These are phyloP conservation scores for Pseudococcus jackbeardsleyi DNA, from an alignment of 2,888 invertebrate genomes.

Conservation along the genomic window DNA sequence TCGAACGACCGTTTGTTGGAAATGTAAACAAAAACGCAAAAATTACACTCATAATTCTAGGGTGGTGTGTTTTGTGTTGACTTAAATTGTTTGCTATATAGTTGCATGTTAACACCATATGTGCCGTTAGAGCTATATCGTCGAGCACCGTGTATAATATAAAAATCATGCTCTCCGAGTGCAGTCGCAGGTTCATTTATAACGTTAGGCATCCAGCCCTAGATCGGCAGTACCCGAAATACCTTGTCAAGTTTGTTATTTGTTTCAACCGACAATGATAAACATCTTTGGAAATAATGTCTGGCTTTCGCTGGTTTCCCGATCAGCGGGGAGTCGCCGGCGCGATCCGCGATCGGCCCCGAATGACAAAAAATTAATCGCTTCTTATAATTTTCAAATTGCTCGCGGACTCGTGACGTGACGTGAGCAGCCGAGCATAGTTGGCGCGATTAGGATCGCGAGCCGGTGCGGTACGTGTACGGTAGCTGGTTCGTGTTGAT, in stretches of 20 bases:
- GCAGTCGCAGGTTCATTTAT: constrained; percentile 53
- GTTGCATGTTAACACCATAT: constrained; percentile 61
- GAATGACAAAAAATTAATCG: constrained; percentile 60
- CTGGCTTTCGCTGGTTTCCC: constrained; percentile 60
- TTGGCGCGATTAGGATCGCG: not conserved
- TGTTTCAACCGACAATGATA: constrained; percentile 62
- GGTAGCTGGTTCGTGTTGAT: too few relatives aligned
- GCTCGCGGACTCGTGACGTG: not conserved
- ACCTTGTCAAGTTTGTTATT: constrained; percentile 61
- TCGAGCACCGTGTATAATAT: not conserved
- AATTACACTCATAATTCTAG: constrained; percentile 59
- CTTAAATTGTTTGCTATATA: constrained; percentile 62
- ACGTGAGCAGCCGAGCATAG: not conserved
- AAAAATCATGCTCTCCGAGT: constrained; percentile 37
- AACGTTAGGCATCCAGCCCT: not conserved
- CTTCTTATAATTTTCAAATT: constrained; percentile 21
- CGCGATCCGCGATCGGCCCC: not conserved
- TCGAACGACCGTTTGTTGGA: not conserved
- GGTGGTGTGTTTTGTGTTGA: constrained; percentile 62
- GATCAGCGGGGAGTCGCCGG: constrained; percentile 54
- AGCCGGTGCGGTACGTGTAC: not conserved
- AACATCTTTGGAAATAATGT: constrained; percentile 60
- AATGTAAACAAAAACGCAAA: constrained; percentile 58
- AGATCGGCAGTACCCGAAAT: constrained; percentile 34
- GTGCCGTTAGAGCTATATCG: constrained; percentile 47